phyloP scores from a whole-genome alignment of 2,888 invertebrate species.

The Stictocephala bisonia region DNA sequence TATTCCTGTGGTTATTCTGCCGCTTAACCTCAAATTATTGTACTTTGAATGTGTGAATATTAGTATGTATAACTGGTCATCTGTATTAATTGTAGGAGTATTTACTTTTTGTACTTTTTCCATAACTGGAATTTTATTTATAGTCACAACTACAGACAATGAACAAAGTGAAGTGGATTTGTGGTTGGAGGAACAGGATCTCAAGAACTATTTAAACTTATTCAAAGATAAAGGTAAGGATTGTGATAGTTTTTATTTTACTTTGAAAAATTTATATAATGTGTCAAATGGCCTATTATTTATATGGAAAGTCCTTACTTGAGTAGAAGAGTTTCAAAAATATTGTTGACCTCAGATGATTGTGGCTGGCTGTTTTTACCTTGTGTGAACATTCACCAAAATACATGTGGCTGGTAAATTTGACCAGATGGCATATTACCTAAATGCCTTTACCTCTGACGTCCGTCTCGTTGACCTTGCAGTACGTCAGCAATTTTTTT shows the following conservation, averaged over 20 bases:
- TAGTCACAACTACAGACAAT: conserved; percentile 36
- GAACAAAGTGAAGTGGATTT: conserved; percentile 71
- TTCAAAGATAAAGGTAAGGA: conserved; percentile 81
- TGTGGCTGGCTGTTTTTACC: neutral
- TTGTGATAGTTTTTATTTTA: too few relatives aligned
- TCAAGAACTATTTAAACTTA: conserved; percentile 75
- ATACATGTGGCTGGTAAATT: too few relatives aligned
- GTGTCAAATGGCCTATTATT: neutral
- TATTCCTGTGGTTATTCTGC: too few relatives aligned
- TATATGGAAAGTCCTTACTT: neutral
- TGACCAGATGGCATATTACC: neutral
- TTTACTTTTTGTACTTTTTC: conserved; percentile 41
- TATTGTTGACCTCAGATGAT: neutral
- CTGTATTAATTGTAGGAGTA: too few relatives aligned
- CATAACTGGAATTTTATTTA: conserved; percentile 39
- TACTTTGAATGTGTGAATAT: too few relatives aligned
- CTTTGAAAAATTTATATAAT: neutral
- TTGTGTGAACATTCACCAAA: too few relatives aligned
- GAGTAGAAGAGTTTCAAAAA: neutral
- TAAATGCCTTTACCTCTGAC: too few relatives aligned
- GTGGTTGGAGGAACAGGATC: conserved; percentile 81
- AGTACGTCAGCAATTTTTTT: neutral
- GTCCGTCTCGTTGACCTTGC: too few relatives aligned
- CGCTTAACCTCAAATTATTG: too few relatives aligned
- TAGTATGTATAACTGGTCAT: too few relatives aligned